phyloP scores from a whole-genome alignment of 2,113 vertebrate genomes.

The Cariama cristata region DNA sequence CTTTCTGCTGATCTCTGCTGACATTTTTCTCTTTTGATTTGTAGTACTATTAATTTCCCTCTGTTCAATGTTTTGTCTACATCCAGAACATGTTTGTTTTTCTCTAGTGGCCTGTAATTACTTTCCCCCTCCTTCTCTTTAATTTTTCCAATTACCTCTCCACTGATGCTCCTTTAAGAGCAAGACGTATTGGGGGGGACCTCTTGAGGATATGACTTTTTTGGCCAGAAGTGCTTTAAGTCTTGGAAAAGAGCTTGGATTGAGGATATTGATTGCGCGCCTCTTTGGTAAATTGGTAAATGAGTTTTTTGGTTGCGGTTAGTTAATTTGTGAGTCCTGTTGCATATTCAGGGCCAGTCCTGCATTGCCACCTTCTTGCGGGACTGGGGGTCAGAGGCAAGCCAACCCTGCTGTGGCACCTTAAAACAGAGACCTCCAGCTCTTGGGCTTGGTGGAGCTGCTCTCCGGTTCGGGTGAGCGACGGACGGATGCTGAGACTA shows the following conservation, averaged over 20 bases:
- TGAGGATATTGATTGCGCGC: background rate
- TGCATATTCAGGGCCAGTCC: background rate
- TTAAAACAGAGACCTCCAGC: background rate
- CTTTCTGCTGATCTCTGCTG: slow-evolving; percentile 46
- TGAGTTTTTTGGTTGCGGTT: background rate
- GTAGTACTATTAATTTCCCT: slow-evolving; percentile 32
- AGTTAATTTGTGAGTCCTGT: background rate
- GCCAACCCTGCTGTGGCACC: background rate
- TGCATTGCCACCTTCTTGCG: fast-evolving
- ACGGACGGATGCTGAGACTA: background rate
- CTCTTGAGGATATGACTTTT: background rate
- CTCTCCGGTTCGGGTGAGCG: background rate
- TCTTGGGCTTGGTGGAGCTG: background rate
- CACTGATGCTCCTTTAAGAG: background rate
- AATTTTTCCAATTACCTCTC: slow-evolving; percentile 2
- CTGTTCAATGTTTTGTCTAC: slow-evolving; percentile 52
- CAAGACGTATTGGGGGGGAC: background rate
- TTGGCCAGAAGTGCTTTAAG: background rate
- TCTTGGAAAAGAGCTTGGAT: background rate
- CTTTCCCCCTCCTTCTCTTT: background rate
- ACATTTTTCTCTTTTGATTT: slow-evolving; percentile 26
- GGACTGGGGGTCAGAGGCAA: background rate
- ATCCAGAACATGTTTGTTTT: slow-evolving; percentile 45
- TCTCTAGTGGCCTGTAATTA: slow-evolving; percentile 25
- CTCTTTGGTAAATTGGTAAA: background rate